phyloP scores from a whole-genome alignment of 2,113 vertebrate genomes.

The Urocynchramus pylzowi region DNA sequence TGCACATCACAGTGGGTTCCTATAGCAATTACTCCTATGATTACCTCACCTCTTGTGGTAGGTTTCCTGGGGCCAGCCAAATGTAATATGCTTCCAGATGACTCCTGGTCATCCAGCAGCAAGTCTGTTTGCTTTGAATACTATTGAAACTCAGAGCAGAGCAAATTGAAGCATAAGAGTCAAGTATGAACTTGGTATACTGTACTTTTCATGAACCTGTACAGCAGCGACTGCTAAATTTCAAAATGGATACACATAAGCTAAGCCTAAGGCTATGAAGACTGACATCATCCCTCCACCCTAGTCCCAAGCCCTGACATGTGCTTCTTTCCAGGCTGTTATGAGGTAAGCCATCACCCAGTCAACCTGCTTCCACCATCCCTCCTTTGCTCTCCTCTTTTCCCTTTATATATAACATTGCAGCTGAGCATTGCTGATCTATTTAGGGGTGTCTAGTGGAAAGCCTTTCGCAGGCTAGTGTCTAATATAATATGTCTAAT shows the following conservation, averaged over 20 bases:
- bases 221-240: background rate
- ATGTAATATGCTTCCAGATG: background rate
- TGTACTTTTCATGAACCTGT: background rate
- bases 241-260: background rate
- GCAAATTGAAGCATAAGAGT: background rate
- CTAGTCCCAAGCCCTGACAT: background rate
- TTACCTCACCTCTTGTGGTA: background rate
- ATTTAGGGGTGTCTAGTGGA: background rate
- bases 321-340: background rate
- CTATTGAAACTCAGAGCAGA: background rate
- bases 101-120: background rate
- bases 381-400: background rate
- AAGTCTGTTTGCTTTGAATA: background rate
- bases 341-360: background rate
- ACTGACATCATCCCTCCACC: background rate
- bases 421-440: background rate
- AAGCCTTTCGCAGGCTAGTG: background rate
- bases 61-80: background rate
- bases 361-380: background rate
- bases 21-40: background rate
- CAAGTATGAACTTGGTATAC: background rate
- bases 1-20: background rate
- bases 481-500: background rate
- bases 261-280: background rate
- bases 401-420: background rate